phyloP scores from a whole-genome alignment of 2,888 invertebrate genomes.

The Atethmia centrago region DNA sequence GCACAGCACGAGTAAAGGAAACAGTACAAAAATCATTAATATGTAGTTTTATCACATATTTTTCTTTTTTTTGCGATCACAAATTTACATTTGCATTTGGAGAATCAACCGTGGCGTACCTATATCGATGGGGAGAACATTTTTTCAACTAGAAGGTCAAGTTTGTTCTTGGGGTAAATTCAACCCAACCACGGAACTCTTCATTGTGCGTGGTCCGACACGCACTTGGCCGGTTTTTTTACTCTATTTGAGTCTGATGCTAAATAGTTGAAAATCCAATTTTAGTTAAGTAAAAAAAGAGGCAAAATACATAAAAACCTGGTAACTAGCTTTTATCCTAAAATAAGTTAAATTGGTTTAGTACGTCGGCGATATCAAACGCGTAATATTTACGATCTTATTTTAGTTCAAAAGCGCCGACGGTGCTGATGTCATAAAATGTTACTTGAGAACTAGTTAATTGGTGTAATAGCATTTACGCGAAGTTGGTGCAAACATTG shows the following conservation, averaged over 20 bases:
- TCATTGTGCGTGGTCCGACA: too few relatives aligned
- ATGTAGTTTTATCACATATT: too few relatives aligned
- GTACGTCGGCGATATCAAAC: conserved; percentile 57
- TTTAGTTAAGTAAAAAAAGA: neutral
- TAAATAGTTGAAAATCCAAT: neutral
- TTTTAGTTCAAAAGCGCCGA: conserved; percentile 53
- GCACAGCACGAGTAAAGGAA: too few relatives aligned
- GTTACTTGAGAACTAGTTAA: conserved; percentile 38
- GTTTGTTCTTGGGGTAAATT: too few relatives aligned
- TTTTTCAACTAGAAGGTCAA: too few relatives aligned
- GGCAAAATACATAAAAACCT: neutral
- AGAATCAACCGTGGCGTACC: too few relatives aligned
- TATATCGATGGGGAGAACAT: too few relatives aligned
- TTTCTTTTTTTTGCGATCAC: too few relatives aligned
- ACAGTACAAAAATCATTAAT: too few relatives aligned
- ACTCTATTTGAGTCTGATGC: neutral
- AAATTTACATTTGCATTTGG: too few relatives aligned
- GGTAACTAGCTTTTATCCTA: neutral
- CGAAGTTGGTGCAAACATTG: conserved; percentile 3
- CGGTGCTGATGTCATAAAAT: conserved; percentile 49
- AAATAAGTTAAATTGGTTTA: conserved; percentile 15
- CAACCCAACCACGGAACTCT: too few relatives aligned
- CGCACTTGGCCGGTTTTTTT: too few relatives aligned
- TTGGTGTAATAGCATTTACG: conserved; percentile 36
- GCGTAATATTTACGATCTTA: conserved; percentile 51